Percentiles rank a stretch among this genome's conserved stretches.
These are phyloP conservation scores for Philereme transversata DNA, from an alignment of 2,888 invertebrate genomes.

Conservation along the genomic window DNA sequence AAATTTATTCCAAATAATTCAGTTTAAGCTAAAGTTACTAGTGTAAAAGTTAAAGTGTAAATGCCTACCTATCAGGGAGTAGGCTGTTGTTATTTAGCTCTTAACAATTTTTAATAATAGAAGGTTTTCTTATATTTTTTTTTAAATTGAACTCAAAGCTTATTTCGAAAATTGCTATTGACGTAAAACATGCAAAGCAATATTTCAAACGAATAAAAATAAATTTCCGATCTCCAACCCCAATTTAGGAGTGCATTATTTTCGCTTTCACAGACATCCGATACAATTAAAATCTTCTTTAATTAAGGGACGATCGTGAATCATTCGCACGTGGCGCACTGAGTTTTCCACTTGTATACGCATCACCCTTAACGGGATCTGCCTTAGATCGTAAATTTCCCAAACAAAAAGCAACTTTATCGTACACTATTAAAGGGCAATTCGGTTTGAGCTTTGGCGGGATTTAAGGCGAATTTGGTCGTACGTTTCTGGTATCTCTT, in stretches of 20 bases:
- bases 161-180: slow-evolving; percentile 53
- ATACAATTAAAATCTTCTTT: slow-evolving; percentile 85
- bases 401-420: slow-evolving; percentile 61
- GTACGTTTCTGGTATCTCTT: slow-evolving; percentile 76
- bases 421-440: slow-evolving; percentile 49
- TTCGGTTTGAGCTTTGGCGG: slow-evolving; percentile 45
- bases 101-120: slow-evolving; percentile 1
- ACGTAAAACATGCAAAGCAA: slow-evolving; percentile 70
- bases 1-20: too few species aligned
- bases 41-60: too few species aligned
- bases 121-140: slow-evolving; percentile 13
- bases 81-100: not conserved
- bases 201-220: slow-evolving; percentile 70
- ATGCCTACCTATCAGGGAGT: too few species aligned
- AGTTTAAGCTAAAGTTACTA: too few species aligned
- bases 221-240: slow-evolving; percentile 77
- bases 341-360: slow-evolving; percentile 81
- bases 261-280: slow-evolving; percentile 84
- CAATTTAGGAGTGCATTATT: slow-evolving; percentile 84
- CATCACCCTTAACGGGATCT: slow-evolving; percentile 60
- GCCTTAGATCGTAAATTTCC: slow-evolving; percentile 50
- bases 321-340: slow-evolving; percentile 84
- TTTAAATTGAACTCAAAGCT: slow-evolving; percentile 34
- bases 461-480: slow-evolving; percentile 64
- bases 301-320: slow-evolving; percentile 83